A percentile compares a stretch with the other conserved stretches of the same genome.
These are phyloP conservation scores for Actenoides lindsayi DNA, from an alignment of 2,113 vertebrate genomes.

Conservation along the genomic window DNA sequence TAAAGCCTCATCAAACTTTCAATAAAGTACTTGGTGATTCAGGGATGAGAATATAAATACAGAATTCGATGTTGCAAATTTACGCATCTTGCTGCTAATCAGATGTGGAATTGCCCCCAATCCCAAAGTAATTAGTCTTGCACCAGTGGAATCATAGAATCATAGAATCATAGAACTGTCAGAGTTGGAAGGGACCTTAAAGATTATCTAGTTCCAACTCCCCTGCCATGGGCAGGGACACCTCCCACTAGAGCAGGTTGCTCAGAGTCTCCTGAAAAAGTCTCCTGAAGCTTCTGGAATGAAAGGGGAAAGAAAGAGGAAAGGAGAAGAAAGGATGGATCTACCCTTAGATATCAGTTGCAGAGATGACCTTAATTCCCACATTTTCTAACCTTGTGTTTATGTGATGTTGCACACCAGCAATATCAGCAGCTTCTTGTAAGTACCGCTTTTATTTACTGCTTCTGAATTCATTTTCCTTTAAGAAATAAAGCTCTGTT, in stretches of 20 bases:
- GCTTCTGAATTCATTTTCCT: not conserved
- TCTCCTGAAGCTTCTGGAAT: not conserved
- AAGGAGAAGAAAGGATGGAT: not conserved
- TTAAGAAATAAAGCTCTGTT: not conserved
- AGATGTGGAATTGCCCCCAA: not conserved
- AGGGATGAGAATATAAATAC: not conserved
- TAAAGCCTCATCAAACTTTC: not conserved
- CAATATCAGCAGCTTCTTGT: not conserved
- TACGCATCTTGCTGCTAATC: not conserved
- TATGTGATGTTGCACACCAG: not conserved
- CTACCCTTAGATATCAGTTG: not conserved
- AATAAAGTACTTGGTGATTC: not conserved
- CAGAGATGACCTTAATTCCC: not conserved
- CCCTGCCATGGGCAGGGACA: no score
- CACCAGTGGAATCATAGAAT: not conserved
- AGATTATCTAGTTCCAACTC: no score
- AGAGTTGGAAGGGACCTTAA: no score
- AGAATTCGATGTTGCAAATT: not conserved
- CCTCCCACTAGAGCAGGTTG: no score
- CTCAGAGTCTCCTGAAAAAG: not conserved
- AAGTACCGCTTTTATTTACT: not conserved
- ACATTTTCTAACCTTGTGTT: not conserved
- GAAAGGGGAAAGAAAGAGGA: not conserved
- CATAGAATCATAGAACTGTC: no score
- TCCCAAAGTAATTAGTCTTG: not conserved